Conservation (phyloP, 2,797 vertebrate genomes). For the Pteronotus mesoamericanus region DNA sequence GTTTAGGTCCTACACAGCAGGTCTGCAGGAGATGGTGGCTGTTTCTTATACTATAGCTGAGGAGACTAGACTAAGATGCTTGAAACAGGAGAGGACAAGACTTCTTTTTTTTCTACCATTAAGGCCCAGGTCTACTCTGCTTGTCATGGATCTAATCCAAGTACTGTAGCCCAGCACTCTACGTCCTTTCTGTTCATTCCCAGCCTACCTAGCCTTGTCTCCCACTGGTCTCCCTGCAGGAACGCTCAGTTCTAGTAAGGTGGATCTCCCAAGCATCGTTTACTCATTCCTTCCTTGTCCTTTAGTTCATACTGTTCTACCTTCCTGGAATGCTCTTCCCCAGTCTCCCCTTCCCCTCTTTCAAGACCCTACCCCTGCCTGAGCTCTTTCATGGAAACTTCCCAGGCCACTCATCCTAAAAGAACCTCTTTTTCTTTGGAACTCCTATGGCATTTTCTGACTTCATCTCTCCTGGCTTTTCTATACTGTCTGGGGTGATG, state of each 20-base stretch:
- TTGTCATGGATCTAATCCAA: not conserved
- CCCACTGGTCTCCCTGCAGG: not conserved
- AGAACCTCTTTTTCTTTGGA: not conserved
- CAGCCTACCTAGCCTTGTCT: not conserved
- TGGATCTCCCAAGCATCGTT: not conserved
- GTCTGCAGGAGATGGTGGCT: conserved; percentile 41
- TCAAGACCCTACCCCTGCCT: not conserved
- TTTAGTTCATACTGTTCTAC: not conserved
- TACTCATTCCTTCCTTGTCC: not conserved
- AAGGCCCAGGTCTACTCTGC: not conserved
- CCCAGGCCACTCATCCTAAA: not conserved
- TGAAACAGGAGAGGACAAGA: conserved; percentile 22
- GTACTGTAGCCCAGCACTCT: not conserved
- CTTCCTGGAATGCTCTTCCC: not conserved
- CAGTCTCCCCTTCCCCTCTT: not conserved
- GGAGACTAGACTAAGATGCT: conserved; percentile 8
- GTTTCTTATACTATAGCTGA: conserved; percentile 59
- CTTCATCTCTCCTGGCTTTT: conserved; percentile 9
- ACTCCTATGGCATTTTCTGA: not conserved
- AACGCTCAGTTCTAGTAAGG: not conserved
- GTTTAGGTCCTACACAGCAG: conserved; percentile 50
- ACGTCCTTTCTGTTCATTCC: not conserved
- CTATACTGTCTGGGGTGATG: not conserved
- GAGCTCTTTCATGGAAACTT: not conserved
- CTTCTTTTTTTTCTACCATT: not conserved